Base-by-base conservation (phyloP, 2,888 invertebrate genomes). In the Drosophila anceps region DNA sequence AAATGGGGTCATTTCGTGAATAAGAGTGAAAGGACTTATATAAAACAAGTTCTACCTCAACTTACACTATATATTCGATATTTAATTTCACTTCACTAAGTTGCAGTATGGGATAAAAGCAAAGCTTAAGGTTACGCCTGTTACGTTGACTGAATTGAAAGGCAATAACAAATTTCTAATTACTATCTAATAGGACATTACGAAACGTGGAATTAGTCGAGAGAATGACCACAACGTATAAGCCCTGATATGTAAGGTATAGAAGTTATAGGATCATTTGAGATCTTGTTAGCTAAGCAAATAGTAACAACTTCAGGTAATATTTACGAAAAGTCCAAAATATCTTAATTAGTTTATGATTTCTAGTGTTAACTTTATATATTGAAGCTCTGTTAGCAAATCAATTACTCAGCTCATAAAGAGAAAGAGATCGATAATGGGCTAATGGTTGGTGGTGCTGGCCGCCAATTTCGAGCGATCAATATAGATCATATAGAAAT, bases 401-500 rank as follows among this genome's bases (percentile, higher is more conserved):
- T 27, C 37, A 13, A 24, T 33, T 37, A 68, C 18, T 24, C 10
- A 33, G 37, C 20, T 29, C 51, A 27, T 37, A 29, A 43, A 35
- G 24, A 35, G 10, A 35, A n/a, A 20, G 24, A 44, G n/a, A 29
- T 20, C 18, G 66, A 18, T 54, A 66, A 54, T 68, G 18, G 44
- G 18, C 1, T 46, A 27, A 69, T 69, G 18, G 39, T 15, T 20
- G 12, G 67, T 24, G 8, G 67, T 4, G 27, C 24, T 24, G 24
- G 44, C 20, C 44, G 37, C 37, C 55, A 39, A 46, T 46, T 33
- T 39, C 18, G 18, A 27, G 18, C 44, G 66, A 39, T 67, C 66
- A 59, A 71, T 80, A 58, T 63, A 64, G 76, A 74, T 67, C 79
- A 64, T 9, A 53, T 54, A 24, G 65, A 69, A 74, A 74, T 81